Base-by-base conservation (phyloP, 2,888 invertebrate species). In the Empis livida region DNA sequence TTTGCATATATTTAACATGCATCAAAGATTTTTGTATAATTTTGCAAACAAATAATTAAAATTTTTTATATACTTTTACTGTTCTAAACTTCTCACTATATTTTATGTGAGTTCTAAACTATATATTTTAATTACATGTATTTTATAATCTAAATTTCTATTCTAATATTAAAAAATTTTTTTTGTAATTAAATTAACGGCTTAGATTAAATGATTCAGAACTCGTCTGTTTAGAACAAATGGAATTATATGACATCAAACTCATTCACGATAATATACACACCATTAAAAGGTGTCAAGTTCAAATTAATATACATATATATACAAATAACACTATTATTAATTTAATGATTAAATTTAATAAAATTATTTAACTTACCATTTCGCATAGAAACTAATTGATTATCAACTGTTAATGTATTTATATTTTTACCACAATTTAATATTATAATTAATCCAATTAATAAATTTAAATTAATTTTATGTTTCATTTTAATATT, bases 301-400 rank as follows among this genome's bases (percentile, higher is more conserved):
- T 41, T 41, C 41, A 41, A 27, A 9, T 41, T 27, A 23, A 5
- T 11, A 27, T 8, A 27, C 3, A 27, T 6, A 27, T 27, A 27
- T 27, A 8, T 5, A 27, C 3, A 20, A 20, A 20, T 5, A 20
- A 20, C 23, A 27, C 23, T 27, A 27, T n/a, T n/a, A 8, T 27
- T 27, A 6, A 27, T 27, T 6, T 9, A 27, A 27, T 27, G 23
- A 3, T 5, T 32, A 13, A 32, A 5, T n/a, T n/a, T n/a, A n/a
- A 32, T 32, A 13, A 10, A 5, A 23, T 6, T 14, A 37, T 37
- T 30, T 10, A 46, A 56, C 67, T 66, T 55, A 68, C 68, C 68
- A 64, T 66, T 68, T 57, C 66, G 58, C 16, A 64, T 62, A 32
- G 67, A 63, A 42, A 68, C 66, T 51, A 68, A 56, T 54, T 66